These are phyloP conservation scores for Dallia pectoralis DNA, from an alignment of 2,797 vertebrate genomes.

Conservation along the genomic window DNA sequence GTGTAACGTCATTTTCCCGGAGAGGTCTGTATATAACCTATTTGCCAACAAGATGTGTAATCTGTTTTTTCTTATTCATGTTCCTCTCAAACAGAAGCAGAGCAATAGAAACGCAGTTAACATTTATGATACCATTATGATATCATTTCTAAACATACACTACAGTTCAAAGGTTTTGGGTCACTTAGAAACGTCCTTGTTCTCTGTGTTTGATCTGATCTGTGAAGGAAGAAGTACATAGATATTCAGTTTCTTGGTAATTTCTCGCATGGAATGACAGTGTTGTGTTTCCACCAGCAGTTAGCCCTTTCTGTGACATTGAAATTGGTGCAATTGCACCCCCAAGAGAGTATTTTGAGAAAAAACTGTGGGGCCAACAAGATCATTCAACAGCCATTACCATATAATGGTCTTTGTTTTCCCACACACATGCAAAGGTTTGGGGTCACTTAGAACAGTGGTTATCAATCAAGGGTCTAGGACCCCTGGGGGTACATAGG, in stretches of 20 bases:
- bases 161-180: not conserved
- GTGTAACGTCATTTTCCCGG: not conserved
- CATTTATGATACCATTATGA: not conserved
- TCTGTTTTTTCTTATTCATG: not conserved
- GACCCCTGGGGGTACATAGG: too few species aligned
- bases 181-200: too few species aligned
- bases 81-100: not conserved
- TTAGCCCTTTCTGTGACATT: not conserved
- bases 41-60: not conserved
- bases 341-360: not conserved
- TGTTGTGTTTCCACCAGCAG: not conserved
- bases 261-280: not conserved
- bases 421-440: too few species aligned
- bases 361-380: slow-evolving; percentile 10
- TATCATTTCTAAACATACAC: not conserved
- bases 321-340: slow-evolving; percentile 15
- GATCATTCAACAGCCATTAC: not conserved
- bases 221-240: too few species aligned
- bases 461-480: too few species aligned
- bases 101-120: not conserved
- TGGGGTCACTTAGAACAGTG: too few species aligned
- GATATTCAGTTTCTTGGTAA: too few species aligned
- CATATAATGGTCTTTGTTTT: too few species aligned
- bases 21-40: not conserved
- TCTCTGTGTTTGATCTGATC: too few species aligned